phyloP scores from a whole-genome alignment of 2,797 vertebrate species.

The Notoglanidium macrostoma region DNA sequence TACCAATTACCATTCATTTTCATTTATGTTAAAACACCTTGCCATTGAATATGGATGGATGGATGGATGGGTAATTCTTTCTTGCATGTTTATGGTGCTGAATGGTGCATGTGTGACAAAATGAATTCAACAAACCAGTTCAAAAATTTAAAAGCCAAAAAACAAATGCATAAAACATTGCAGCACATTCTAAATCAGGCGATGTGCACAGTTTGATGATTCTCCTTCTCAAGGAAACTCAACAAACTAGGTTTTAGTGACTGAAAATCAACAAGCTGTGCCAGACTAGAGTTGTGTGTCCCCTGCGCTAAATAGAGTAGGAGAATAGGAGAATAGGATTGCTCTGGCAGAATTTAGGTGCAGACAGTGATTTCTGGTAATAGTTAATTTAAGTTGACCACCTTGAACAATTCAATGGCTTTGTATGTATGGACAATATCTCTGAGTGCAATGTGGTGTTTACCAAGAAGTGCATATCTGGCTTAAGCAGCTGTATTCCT shows the following conservation, averaged over 20 bases:
- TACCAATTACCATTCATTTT: background rate
- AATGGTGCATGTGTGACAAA: background rate
- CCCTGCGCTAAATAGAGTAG: background rate
- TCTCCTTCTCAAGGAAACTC: background rate
- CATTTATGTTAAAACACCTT: background rate
- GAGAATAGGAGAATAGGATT: background rate
- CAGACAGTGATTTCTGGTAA: slow-evolving; percentile 18
- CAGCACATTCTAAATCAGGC: slow-evolving; percentile 9
- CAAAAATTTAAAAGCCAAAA: background rate
- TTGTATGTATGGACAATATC: slow-evolving; percentile 10
- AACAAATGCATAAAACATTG: slow-evolving; percentile 19
- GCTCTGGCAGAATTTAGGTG: slow-evolving; percentile 17
- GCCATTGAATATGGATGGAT: background rate
- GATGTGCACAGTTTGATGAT: slow-evolving; percentile 9
- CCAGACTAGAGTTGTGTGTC: background rate
- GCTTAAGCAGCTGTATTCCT: slow-evolving; percentile 39
- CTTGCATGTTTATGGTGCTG: background rate
- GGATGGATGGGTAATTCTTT: background rate
- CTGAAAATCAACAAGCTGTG: slow-evolving; percentile 3
- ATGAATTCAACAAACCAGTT: background rate
- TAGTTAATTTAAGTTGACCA: background rate
- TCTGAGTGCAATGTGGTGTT: slow-evolving; percentile 35
- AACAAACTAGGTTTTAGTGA: background rate
- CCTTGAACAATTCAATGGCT: background rate
- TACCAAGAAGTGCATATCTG: slow-evolving; percentile 44